These are phyloP conservation scores for Maconellicoccus hirsutus DNA, from an alignment of 1,140 invertebrate species.

Conservation along the genomic window DNA sequence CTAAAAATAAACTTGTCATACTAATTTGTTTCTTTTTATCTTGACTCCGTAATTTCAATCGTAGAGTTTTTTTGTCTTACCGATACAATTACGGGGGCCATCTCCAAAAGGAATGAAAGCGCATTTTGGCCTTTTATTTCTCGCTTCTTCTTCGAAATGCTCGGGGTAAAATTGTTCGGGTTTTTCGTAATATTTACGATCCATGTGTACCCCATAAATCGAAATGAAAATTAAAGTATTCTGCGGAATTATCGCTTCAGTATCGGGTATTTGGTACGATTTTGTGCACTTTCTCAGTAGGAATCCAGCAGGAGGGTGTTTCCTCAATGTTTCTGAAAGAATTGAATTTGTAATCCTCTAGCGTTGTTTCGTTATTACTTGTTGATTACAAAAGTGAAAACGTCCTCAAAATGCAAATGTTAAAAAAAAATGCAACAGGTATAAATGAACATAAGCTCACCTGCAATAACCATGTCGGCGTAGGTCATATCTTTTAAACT, in stretches of 20 bases:
- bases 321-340: conserved; percentile 43
- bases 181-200: conserved; percentile 41
- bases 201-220: conserved; percentile 47
- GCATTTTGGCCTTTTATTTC: conserved; percentile 33
- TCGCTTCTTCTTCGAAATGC: conserved; percentile 41
- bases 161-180: conserved; percentile 46
- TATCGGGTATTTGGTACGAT: conserved; percentile 43
- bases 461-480: conserved; percentile 40
- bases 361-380: too few relatives aligned
- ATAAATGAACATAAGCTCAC: neutral
- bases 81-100: conserved; percentile 45
- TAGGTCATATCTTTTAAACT: conserved; percentile 39
- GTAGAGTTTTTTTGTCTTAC: conserved; percentile 29
- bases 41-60: too few relatives aligned
- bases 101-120: conserved; percentile 45
- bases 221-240: conserved; percentile 39
- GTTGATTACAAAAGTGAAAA: too few relatives aligned
- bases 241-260: conserved; percentile 44
- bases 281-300: conserved; percentile 39
- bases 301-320: conserved; percentile 42
- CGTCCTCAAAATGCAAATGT: too few relatives aligned
- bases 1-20: too few relatives aligned
- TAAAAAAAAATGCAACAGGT: too few relatives aligned
- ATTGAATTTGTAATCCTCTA: neutral
- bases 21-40: too few relatives aligned